Evolutionary conservation across 2,113 vertebrate species (phyloP), one percentile per base, ranked within the genome.

Genomic region (Lynx canadensis): DNA sequence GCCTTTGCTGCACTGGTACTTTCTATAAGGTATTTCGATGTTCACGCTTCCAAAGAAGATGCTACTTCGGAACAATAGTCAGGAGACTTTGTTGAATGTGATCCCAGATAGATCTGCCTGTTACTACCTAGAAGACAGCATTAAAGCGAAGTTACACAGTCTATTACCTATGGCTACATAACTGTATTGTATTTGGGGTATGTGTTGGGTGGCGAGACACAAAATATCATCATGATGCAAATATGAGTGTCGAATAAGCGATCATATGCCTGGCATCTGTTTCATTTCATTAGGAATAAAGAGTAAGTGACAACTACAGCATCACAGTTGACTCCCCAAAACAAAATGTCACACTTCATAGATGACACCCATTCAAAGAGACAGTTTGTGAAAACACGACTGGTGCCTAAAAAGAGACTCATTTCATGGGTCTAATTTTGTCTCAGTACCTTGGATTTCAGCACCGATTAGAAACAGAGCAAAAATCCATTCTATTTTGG

Each of bases 401-500:
- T 88, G 29, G 23, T 55, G 31, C 31, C 60, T 95, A 80, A 90
- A 96, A 89, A n/a, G n/a, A 27, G 55, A 73, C 29, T 63, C 38
- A 81, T 50, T 78, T 94, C 21, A 68, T 83, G 74, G 18, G 25
- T 89, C 16, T 76, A 50, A 81, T 92, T 96, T 97, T 81, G 27
- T 80, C 78, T 95, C 25, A 86, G 33, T 73, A 55, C 52, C 57
- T 95, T 86, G 66, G 38, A 63, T 83, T 13, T 91, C 90, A 78
- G 33, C 45, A 93, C 74, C 83, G 95, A 79, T 95, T 91, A 88
- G 60, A 63, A 89, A n/a, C 23, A 76, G 38, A 63, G 14, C 73
- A 85, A 97, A 96, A 97, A 55, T 95, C 31, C 69, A 11, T 91
- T 96, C n/a, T 97, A 78, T 93, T 89, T 96, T 76, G 12, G 36